These are phyloP conservation scores for Tenthredo amoena DNA, from an alignment of 2,888 invertebrate genomes.

Conservation along the genomic window DNA sequence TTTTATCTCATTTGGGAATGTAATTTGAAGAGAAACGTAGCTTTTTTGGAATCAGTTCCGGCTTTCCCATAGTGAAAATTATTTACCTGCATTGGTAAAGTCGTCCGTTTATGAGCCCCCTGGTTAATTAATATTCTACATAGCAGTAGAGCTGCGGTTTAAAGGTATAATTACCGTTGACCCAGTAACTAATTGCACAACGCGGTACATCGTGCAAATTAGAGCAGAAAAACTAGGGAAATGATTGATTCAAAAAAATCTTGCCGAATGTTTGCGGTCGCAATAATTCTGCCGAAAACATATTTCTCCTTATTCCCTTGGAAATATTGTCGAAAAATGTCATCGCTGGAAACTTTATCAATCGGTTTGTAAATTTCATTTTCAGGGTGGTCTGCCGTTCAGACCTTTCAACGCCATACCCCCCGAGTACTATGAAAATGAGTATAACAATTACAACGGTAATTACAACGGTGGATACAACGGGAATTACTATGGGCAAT, in stretches of 20 bases:
- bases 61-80: background rate
- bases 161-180: background rate
- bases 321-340: background rate
- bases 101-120: background rate
- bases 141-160: background rate
- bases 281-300: background rate
- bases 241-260: background rate
- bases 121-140: background rate
- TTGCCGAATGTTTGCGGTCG: background rate
- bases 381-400: slow-evolving; percentile 44
- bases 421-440: slow-evolving; percentile 45
- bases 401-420: slow-evolving; percentile 52
- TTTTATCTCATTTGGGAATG: background rate
- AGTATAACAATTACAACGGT: slow-evolving; percentile 53
- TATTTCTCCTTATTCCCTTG: background rate
- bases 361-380: background rate
- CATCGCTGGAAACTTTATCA: background rate
- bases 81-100: background rate
- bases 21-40: background rate
- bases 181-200: background rate
- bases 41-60: background rate
- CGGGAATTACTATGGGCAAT: slow-evolving; percentile 36
- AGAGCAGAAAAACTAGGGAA: background rate
- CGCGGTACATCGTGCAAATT: background rate
- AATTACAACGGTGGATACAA: slow-evolving; percentile 46